These are phyloP conservation scores for Ambastaia sidthimunki DNA, from an alignment of 2,797 vertebrate genomes.

Conservation along the genomic window DNA sequence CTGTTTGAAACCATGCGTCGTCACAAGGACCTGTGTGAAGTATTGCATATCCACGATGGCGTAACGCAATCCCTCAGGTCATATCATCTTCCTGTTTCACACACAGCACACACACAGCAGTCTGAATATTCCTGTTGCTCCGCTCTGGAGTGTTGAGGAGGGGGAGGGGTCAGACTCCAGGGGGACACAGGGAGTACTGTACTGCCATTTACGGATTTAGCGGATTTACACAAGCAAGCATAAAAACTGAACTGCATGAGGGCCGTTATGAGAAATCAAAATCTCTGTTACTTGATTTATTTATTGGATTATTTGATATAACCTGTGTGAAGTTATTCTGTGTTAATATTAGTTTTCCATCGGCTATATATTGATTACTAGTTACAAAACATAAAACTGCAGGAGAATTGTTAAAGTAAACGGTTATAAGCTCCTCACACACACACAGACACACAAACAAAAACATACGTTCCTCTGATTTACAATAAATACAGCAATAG, in stretches of 20 bases:
- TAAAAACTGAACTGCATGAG: constrained; percentile 1
- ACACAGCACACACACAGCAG: not conserved
- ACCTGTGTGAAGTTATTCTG: constrained; percentile 19
- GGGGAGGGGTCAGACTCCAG: constrained; percentile 14
- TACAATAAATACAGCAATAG: constrained; percentile 31
- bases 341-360: constrained; percentile 45
- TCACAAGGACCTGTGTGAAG: constrained; percentile 21
- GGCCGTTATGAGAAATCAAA: constrained; percentile 21
- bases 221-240: constrained; percentile 24
- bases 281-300: not conserved
- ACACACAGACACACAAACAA: constrained; percentile 10
- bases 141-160: not conserved
- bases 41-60: not conserved
- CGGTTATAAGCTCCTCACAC: constrained; percentile 57
- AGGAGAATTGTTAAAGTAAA: constrained; percentile 52
- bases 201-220: constrained; percentile 7
- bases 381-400: constrained; percentile 62
- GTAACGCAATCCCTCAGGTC: not conserved
- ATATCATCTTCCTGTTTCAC: no score
- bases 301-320: constrained; percentile 6
- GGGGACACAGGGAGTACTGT: not conserved
- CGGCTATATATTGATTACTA: constrained; percentile 59
- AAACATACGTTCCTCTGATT: constrained; percentile 49
- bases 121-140: not conserved
- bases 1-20: constrained; percentile 68